These are phyloP conservation scores for Rallus crepitans DNA, from an alignment of 2,797 vertebrate genomes.

Conservation along the genomic window DNA sequence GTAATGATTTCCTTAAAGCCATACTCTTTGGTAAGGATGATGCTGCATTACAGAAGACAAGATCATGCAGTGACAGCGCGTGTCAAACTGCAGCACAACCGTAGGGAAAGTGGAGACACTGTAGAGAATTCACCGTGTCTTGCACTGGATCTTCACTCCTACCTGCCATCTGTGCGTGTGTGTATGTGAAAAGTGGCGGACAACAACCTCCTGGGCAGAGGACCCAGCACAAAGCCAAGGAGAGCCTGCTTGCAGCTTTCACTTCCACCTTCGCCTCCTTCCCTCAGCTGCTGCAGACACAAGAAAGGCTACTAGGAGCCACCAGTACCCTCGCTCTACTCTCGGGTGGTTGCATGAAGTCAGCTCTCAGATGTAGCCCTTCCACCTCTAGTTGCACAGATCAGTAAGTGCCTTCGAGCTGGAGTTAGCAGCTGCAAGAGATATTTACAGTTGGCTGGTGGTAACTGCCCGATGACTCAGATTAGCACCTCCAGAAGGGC, in stretches of 20 bases:
- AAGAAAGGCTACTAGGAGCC: not conserved
- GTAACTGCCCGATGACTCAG: not conserved
- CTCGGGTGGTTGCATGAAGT: not conserved
- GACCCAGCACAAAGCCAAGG: not conserved
- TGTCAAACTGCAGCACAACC: not conserved
- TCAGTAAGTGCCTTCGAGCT: not conserved
- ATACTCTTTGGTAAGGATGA: not conserved
- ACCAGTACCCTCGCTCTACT: not conserved
- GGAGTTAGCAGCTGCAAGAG: not conserved
- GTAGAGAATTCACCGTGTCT: not conserved
- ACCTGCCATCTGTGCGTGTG: not conserved
- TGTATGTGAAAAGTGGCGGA: accelerated
- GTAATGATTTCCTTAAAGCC: not conserved
- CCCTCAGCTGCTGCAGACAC: not conserved
- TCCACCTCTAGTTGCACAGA: not conserved
- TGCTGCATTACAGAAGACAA: not conserved
- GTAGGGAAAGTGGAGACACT: not conserved
- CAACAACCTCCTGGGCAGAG: not conserved
- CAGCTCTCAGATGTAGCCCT: not conserved
- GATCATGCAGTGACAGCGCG: not conserved
- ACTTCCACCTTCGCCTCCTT: not conserved
- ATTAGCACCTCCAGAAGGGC: conserved; percentile 1
- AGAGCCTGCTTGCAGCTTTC: not conserved
- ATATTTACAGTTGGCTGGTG: not conserved
- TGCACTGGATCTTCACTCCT: not conserved